Conservation (phyloP, 2,797 vertebrate species). For the Catostomus latipinnis region DNA sequence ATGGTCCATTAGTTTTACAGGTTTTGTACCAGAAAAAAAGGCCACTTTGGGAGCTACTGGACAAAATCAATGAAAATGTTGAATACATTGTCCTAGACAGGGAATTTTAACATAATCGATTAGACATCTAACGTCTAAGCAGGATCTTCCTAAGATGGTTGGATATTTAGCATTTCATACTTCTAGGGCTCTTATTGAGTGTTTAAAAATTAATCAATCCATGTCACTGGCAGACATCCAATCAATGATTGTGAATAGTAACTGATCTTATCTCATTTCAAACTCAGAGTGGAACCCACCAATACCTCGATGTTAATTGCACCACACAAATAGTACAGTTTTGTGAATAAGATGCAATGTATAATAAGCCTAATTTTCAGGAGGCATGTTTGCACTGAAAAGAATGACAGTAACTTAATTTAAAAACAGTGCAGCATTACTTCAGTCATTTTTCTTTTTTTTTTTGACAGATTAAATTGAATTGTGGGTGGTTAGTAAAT, state of each 20-base stretch:
- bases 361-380: too few relatives aligned
- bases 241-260: constrained; percentile 16
- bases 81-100: constrained; percentile 19
- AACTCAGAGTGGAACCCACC: not conserved
- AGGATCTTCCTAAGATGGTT: not conserved
- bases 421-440: too few relatives aligned
- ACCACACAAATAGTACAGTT: too few relatives aligned
- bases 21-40: constrained; percentile 18
- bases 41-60: not conserved
- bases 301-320: too few relatives aligned
- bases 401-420: too few relatives aligned
- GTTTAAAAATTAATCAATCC: constrained; percentile 20
- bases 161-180: not conserved
- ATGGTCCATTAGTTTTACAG: constrained; percentile 19
- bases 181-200: not conserved
- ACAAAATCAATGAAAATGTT: constrained; percentile 26
- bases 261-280: constrained; percentile 6
- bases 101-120: constrained; percentile 30
- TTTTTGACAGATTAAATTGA: too few relatives aligned
- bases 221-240: not conserved
- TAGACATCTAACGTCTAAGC: not conserved
- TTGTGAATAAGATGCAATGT: too few relatives aligned
- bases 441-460: too few relatives aligned
- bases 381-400: too few relatives aligned
- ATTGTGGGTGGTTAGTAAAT: too few relatives aligned